A percentile compares a stretch with the other conserved stretches of the same genome.
phyloP scores from a whole-genome alignment of 2,113 vertebrate species.

The Philantomba maxwellii region DNA sequence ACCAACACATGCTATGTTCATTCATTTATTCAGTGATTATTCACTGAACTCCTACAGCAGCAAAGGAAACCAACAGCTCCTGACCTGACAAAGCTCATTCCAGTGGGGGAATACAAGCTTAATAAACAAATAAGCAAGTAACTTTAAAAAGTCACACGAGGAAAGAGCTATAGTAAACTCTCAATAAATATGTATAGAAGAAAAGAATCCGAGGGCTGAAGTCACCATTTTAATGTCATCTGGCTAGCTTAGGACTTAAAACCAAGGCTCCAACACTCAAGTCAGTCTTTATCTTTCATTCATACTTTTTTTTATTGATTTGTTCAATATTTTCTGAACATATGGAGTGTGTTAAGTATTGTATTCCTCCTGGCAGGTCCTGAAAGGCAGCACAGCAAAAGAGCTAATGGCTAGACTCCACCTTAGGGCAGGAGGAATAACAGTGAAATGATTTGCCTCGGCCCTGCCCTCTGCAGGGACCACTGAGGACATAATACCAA shows the following conservation, averaged over 20 bases:
- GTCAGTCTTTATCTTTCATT: background rate
- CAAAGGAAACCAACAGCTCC: too few species aligned
- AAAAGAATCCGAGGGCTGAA: background rate
- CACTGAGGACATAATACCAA: rapidly evolving
- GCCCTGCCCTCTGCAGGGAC: background rate
- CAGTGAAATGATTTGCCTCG: background rate
- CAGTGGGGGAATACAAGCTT: background rate
- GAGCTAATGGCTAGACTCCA: background rate
- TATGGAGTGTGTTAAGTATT: background rate
- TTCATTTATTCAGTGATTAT: background rate
- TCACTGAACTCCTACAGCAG: background rate
- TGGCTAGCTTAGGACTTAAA: background rate
- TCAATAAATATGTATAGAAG: background rate
- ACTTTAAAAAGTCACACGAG: background rate
- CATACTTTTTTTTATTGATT: background rate
- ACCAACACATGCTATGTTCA: background rate
- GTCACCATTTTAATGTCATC: background rate
- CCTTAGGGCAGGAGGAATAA: background rate
- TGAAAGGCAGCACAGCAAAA: background rate
- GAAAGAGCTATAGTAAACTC: background rate
- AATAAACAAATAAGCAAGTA: background rate
- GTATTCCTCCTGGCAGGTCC: background rate
- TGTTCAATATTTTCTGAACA: background rate
- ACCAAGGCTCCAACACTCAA: background rate
- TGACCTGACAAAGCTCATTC: background rate